Base-by-base conservation (phyloP, 2,113 vertebrate species). In the human (Homo sapiens) region DNA sequence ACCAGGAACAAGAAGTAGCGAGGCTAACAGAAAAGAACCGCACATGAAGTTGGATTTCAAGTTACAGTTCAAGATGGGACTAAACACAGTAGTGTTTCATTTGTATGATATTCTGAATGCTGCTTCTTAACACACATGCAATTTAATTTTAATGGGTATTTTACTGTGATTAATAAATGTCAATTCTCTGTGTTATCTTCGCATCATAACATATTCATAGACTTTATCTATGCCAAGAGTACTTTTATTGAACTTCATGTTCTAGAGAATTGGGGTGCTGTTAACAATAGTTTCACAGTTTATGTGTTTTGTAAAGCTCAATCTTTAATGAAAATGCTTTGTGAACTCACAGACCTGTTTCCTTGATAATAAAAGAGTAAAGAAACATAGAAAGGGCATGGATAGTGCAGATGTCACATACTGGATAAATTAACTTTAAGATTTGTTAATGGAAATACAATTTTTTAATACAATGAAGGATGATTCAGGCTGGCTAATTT, bases 141-240 rank as follows among this genome's bases (percentile, higher is more conserved):
- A 83, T 68, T 93, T 90, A 61, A 85, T 91, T 97, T 85, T 97
- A 94, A 94, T 97, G 92, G 81, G 1, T 66, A 79, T 89, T 96
- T 97, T 97, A 97, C 55, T 82, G 66, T 86, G 90, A 94, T 94
- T 88, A 94, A 96, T 96, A 96, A 98, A 97, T 79, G 76, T 97
- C 90, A 82, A 8, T 45, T 81, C 76, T 64, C 66, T 0, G 0
- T 95, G 45, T 81, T 96, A 93, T 95, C 89, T 94, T 85, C 50
- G n/a, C 30, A 57, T 90, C 48, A 68, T 70, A 50, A 8, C n/a
- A 8, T 85, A 90, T 61, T 94, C 45, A 79, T 22, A 89, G 59
- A 79, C 85, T 84, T 93, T 95, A 96, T 89, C 50, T 95, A 66
- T 2, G 16, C 48, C 50, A 48, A 81, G 52, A 75, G 40, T 61